Percentiles rank a stretch among this genome's conserved stretches.
These are phyloP conservation scores for Alosa alosa DNA, from an alignment of 2,113 vertebrate species.

Conservation along the genomic window DNA sequence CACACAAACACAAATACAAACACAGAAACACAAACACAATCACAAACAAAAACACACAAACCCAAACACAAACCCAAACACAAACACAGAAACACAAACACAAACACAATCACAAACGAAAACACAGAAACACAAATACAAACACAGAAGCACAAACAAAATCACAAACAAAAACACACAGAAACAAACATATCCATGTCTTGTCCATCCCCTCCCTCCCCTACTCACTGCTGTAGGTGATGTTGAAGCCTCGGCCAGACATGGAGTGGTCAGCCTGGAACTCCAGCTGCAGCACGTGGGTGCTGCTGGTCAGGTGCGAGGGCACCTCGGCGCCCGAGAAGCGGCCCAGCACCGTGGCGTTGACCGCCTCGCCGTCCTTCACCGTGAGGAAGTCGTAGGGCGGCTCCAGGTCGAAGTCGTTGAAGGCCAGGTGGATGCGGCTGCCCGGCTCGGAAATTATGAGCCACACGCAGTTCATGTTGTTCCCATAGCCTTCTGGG, in stretches of 20 bases:
- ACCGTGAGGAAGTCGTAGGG: slow-evolving; percentile 96
- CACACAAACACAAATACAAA: too few species aligned
- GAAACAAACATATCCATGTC: too few species aligned
- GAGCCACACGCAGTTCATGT: slow-evolving; percentile 96
- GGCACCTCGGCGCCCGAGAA: slow-evolving; percentile 95
- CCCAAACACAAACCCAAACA: too few species aligned
- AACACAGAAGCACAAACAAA: too few species aligned
- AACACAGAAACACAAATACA: too few species aligned
- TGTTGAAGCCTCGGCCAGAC: slow-evolving; percentile 96
- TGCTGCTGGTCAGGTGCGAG: slow-evolving; percentile 90
- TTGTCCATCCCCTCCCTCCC: neutral
- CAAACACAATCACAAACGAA: too few species aligned
- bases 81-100: too few species aligned
- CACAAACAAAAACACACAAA: too few species aligned
- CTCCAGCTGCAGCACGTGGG: slow-evolving; percentile 88
- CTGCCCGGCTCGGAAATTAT: slow-evolving; percentile 92
- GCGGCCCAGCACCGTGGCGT: slow-evolving; percentile 85
- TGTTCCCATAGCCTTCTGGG: slow-evolving; percentile 96
- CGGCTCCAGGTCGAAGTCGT: slow-evolving; percentile 95
- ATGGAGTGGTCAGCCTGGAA: slow-evolving; percentile 98
- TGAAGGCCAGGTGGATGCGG: slow-evolving; percentile 92
- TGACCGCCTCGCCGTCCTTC: slow-evolving; percentile 88
- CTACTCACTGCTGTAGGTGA: slow-evolving; percentile 93
- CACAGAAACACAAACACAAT: too few species aligned
- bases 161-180: too few species aligned